Base-by-base conservation (phyloP, 2,888 invertebrate genomes). In the Meghimatium bilineatum region DNA sequence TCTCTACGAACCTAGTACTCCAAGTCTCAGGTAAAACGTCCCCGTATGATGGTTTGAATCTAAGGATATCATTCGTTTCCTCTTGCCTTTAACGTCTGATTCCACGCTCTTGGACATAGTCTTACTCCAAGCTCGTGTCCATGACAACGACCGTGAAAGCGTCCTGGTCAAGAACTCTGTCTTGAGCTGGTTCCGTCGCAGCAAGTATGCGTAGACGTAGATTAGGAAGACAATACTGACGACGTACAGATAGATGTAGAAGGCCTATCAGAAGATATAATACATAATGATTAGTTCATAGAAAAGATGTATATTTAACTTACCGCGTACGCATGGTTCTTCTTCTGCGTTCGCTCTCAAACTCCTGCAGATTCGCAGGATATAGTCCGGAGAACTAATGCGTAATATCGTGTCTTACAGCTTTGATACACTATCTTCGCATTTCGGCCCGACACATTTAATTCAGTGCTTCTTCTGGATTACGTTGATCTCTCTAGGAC, bases 231-330 rank as follows among this genome's bases (percentile, higher is more conserved):
- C n/a, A 67, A 89, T 83, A 76, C 89, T 88, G 49, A 87, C 86
- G 26, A 83, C 76, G 83, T 89, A 90, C 78, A 90, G 87, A 82
- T 88, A 90, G 49, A 90, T 83, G 80, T 90, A 90, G 87, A 89
- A 90, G 0, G 84, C 88, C 90, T 90, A 86, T 0, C 29, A 44
- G n/a, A n/a, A 63, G 60, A 23, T n/a, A n/a, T n/a, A n/a, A n/a
- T n/a, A n/a, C n/a, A n/a, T n/a, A n/a, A n/a, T n/a, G n/a, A n/a
- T n/a, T n/a, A n/a, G n/a, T n/a, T n/a, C n/a, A n/a, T n/a, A n/a
- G n/a, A n/a, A n/a, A n/a, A n/a, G n/a, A n/a, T n/a, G n/a, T n/a
- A n/a, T n/a, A n/a, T n/a, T n/a, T n/a, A n/a, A n/a, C n/a, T n/a
- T n/a, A n/a, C n/a, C n/a, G n/a, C n/a, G n/a, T n/a, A n/a, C n/a